phyloP scores from a whole-genome alignment of 2,113 vertebrate species.

The Salminus brasiliensis region DNA sequence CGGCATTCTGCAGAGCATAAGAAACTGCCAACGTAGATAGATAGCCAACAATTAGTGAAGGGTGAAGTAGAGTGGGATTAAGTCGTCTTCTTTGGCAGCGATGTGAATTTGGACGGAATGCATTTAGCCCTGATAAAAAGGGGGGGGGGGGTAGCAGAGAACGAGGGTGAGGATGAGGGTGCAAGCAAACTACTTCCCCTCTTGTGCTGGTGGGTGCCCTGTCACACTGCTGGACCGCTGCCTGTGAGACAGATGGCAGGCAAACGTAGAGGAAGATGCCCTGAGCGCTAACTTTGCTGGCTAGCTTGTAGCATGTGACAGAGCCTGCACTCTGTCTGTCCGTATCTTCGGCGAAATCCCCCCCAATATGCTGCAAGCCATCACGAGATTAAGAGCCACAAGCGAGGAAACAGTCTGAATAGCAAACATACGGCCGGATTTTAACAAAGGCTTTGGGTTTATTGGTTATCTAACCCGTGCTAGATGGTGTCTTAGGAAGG shows the following conservation, averaged over 20 bases:
- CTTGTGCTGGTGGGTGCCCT: slow-evolving; percentile 59
- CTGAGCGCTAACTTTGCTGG: slow-evolving; percentile 70
- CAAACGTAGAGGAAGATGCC: slow-evolving; percentile 73
- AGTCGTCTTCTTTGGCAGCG: slow-evolving; percentile 45
- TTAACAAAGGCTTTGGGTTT: slow-evolving; percentile 54
- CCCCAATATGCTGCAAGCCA: slow-evolving; percentile 58
- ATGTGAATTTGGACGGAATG: slow-evolving; percentile 42
- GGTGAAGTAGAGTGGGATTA: slow-evolving; percentile 48
- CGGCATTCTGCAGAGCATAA: slow-evolving; percentile 52
- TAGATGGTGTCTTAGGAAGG: slow-evolving; percentile 40
- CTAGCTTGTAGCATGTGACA: slow-evolving; percentile 63
- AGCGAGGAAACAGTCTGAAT: slow-evolving; percentile 69
- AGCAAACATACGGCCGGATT: slow-evolving; percentile 64
- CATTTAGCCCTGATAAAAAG: slow-evolving; percentile 49
- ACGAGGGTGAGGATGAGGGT: slow-evolving; percentile 48
- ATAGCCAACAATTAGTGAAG: slow-evolving; percentile 47
- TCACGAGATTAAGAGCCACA: slow-evolving; percentile 69
- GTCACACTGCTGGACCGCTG: slow-evolving; percentile 68
- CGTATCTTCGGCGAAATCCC: slow-evolving; percentile 58
- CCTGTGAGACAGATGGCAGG: slow-evolving; percentile 78
- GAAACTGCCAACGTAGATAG: slow-evolving; percentile 53
- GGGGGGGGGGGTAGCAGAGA: slow-evolving; percentile 45
- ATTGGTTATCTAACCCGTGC: slow-evolving; percentile 45
- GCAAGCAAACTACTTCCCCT: slow-evolving; percentile 57
- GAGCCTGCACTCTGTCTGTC: slow-evolving; percentile 50